Evolutionary conservation across 1,140 invertebrate genomes (phyloP).

Genomic region (Goniozus legneri): DNA sequence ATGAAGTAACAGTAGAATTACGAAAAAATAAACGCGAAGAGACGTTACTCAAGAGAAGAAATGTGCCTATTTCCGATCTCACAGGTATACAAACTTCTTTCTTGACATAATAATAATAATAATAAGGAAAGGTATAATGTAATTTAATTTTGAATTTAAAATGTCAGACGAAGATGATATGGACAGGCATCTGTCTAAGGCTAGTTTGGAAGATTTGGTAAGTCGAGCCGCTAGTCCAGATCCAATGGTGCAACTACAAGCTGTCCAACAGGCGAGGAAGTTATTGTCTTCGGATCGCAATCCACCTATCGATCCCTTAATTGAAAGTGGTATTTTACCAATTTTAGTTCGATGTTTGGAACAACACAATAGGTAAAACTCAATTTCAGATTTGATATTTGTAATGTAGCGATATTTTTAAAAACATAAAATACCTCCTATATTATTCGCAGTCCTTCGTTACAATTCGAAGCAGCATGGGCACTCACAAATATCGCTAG

Average conservation of each 20-base stretch:
- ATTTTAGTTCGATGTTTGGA: conserved; percentile 88
- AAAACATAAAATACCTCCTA: conserved; percentile 1
- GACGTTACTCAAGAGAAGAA: conserved; percentile 90
- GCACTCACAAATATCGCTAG: conserved; percentile 98
- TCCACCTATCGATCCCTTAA: conserved; percentile 97
- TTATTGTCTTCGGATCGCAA: conserved; percentile 95
- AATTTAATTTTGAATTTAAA: conserved; percentile 8
- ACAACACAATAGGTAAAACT: conserved; percentile 67
- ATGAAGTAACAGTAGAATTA: conserved; percentile 92
- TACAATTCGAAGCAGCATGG: conserved; percentile 99
- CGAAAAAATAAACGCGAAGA: conserved; percentile 97
- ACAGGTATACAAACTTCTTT: conserved; percentile 66
- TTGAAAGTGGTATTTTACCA: conserved; percentile 89
- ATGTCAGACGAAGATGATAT: conserved; percentile 69
- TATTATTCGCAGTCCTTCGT: conserved; percentile 66
- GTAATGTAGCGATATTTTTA: not conserved
- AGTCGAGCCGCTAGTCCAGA: conserved; percentile 69
- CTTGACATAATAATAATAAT: conserved; percentile 4
- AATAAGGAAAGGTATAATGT: no score
- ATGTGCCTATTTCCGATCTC: conserved; percentile 81
- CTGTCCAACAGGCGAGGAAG: conserved; percentile 87
- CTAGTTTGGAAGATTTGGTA: conserved; percentile 68
- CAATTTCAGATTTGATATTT: conserved; percentile 13
- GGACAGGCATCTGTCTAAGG: conserved; percentile 64
- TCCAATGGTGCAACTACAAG: conserved; percentile 70